Evolutionary conservation across 2,797 vertebrate species (phyloP), one percentile per base, ranked within the genome.

Genomic region (Fratercula arctica): DNA sequence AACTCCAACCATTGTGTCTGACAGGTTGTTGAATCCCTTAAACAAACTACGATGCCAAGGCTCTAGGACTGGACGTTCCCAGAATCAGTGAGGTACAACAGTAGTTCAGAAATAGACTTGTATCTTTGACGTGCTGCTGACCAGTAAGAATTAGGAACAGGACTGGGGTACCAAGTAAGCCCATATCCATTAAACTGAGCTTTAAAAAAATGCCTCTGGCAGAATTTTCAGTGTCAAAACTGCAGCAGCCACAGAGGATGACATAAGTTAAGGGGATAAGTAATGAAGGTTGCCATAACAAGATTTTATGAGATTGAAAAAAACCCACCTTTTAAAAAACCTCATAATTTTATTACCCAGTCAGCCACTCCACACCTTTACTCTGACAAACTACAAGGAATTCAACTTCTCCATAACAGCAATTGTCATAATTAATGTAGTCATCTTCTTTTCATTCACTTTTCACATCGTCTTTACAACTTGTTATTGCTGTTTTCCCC

Each of bases 261-360:
- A 11, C 25, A 0, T 35, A 18, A 73, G 4, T 48, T 66, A 56
- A 53, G 24, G 28, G 31, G 29, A 13, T 13, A 85, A 45, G 24
- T 46, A 68, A 68, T 4, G 1, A 77, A 4, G 2, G 4, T 16
- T 70, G 8, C 46, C 46, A 53, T 9, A 68, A 35, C 2, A 0
- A 72, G 53, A 39, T 50, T 68, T 80, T 43, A n/a, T 23, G 35
- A 75, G 68, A 54, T 9, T 48, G 29, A 16, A 24, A 37, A 23
- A 37, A 37, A 3, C 2, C 20, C 6, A 31, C 2, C 8, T 50
- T 68, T 33, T 41, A 19, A 75, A 60, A 87, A 78, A 74, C 16
- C 16, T 57, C 12, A 1, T 3, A 20, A 37, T 35, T 81, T 48
- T 33, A 25, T 57, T 76, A 74, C 6, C 28, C 59, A 53, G 33